Conservation (phyloP, 2,113 vertebrate species). For the Capra hircus region DNA sequence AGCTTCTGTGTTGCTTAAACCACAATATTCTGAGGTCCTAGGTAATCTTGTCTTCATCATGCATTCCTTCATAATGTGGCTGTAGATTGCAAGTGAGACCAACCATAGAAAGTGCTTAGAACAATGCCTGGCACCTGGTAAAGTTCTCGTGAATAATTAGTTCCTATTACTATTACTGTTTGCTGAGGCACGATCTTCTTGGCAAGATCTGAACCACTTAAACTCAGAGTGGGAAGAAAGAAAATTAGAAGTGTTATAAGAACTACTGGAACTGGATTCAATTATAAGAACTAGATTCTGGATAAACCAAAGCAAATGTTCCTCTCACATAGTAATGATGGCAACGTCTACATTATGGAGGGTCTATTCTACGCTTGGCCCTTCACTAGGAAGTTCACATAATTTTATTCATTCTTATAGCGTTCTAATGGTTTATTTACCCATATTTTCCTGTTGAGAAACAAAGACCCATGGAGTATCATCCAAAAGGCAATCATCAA, state of each 20-base stretch:
- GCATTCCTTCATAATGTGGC: accelerated
- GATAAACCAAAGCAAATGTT: neutral
- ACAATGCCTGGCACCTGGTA: neutral
- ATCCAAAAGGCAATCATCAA: neutral
- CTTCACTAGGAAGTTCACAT: neutral
- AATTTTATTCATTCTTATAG: neutral
- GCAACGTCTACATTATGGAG: neutral
- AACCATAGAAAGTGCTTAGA: neutral
- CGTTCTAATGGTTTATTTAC: neutral
- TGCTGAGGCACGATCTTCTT: neutral
- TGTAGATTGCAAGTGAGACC: neutral
- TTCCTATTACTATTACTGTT: neutral
- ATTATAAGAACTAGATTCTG: neutral
- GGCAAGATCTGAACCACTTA: neutral
- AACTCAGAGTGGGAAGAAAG: neutral
- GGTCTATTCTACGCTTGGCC: neutral
- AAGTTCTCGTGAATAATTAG: neutral
- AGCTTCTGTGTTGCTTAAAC: neutral
- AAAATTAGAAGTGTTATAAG: neutral
- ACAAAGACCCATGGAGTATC: neutral
- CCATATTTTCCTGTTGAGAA: neutral
- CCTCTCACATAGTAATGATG: neutral
- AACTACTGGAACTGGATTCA: neutral
- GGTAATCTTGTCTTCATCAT: neutral
- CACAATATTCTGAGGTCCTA: neutral